Evolutionary conservation across 2,113 vertebrate species (phyloP), one percentile per base, ranked within the genome.

Genomic region (Marmota monax): DNA sequence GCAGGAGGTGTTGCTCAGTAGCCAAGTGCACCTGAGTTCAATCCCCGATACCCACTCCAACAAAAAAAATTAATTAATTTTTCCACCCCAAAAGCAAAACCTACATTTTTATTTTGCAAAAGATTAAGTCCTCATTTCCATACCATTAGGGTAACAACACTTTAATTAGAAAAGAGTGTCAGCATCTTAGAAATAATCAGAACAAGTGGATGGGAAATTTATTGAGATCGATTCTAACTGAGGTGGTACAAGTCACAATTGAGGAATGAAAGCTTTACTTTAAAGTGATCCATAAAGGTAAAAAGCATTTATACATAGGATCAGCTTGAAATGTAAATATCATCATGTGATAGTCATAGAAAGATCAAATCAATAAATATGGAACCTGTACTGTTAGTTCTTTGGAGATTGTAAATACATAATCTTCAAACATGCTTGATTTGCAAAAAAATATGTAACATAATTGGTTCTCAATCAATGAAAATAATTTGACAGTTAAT

Each of bases 71-170:
- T 17, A 53, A 51, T 72, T 51, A 42, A 45, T 20, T 76, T 88
- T 91, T 84, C n/a, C 29, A 39, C 42, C 10, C 45, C 42, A 63
- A 91, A 94, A 95, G 7, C 8, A 72, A 45, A 22, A 61, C 0
- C 48, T 92, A 42, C 17, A 53, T 91, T 90, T 94, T 95, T 34
- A 11, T 4, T 85, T 87, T 32, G 45, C 5, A 63, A 84, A 96
- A 86, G 14, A 56, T n/a, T 74, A 48, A 73, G 29, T 79, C 20
- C 37, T 69, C 42, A 83, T 91, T 69, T 13, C 18, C 13, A 89
- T 9, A 16, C 2, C 39, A 72, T 79, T 58, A 48, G 63, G 48
- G 23, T 69, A 94, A 61, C n/a, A 22, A 10, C 51, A 9, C 12
- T 87, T 61, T 87, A 74, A 65, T 92, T 73, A 63, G 1, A 84